A percentile compares a stretch with the other conserved stretches of the same genome.
phyloP scores from a whole-genome alignment of 1,140 invertebrate species.

The Drosophila mauritiana region DNA sequence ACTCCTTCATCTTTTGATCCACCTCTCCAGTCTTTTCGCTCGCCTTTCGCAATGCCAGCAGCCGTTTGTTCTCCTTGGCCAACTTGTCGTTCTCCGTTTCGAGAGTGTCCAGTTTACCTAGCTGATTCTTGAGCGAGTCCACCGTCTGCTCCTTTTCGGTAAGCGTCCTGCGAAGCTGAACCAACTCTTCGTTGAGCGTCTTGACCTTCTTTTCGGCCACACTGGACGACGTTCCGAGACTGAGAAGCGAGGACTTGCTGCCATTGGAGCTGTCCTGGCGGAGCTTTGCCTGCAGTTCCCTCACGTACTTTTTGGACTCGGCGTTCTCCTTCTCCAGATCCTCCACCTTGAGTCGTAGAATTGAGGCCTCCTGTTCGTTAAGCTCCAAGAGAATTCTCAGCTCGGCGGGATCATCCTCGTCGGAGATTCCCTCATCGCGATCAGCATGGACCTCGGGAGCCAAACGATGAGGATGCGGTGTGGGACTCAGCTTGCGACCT shows the following conservation, averaged over 20 bases:
- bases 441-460: constrained; percentile 88
- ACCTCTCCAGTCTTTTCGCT: constrained; percentile 54
- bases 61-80: constrained; percentile 89
- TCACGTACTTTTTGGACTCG: constrained; percentile 90
- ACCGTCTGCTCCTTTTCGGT: constrained; percentile 93
- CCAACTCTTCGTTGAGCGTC: constrained; percentile 89
- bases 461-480: constrained; percentile 87
- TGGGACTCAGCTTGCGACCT: constrained; percentile 89
- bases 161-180: constrained; percentile 90
- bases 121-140: constrained; percentile 90
- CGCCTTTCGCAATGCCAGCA: constrained; percentile 56
- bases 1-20: constrained; percentile 75
- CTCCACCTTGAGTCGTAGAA: constrained; percentile 92
- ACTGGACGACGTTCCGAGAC: constrained; percentile 56
- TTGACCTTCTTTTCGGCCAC: constrained; percentile 89
- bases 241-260: constrained; percentile 57
- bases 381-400: constrained; percentile 92
- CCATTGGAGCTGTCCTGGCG: constrained; percentile 74
- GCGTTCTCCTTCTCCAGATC: constrained; percentile 93
- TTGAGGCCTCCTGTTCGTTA: constrained; percentile 94
- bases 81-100: constrained; percentile 91
- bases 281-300: constrained; percentile 91
- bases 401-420: constrained; percentile 91
- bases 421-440: constrained; percentile 90
- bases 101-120: constrained; percentile 88